Evolutionary conservation across 1,140 invertebrate species (phyloP).

Genomic region (Delia radicum): DNA sequence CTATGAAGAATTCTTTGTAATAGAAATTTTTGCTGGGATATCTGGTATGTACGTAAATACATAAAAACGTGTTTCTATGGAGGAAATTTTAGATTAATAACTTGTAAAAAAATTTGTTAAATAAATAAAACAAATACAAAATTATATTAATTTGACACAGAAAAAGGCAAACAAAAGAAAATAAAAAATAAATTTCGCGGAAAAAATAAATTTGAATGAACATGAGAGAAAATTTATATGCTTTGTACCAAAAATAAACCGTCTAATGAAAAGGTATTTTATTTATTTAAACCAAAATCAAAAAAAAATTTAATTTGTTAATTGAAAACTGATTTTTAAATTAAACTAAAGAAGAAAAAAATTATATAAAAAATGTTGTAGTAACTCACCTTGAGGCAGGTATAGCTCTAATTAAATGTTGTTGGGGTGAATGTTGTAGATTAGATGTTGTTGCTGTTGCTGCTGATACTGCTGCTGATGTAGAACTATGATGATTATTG

Average conservation of each 20-base stretch:
- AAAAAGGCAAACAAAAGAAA: slow-evolving; percentile 1
- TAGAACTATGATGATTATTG: slow-evolving; percentile 27
- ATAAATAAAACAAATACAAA: slow-evolving; percentile 2
- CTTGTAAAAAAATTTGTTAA: not conserved
- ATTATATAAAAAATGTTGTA: not conserved
- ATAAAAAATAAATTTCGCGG: not conserved
- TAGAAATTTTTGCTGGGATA: too few relatives aligned
- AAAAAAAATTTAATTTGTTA: too few relatives aligned
- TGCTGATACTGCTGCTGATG: slow-evolving; percentile 34
- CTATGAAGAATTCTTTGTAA: too few relatives aligned
- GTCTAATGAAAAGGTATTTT: not conserved
- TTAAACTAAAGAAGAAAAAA: not conserved
- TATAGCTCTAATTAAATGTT: slow-evolving; percentile 52
- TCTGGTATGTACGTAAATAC: too few relatives aligned
- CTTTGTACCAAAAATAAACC: not conserved
- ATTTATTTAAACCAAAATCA: not conserved
- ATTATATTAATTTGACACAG: not conserved
- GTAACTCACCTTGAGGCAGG: slow-evolving; percentile 49
- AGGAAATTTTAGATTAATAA: too few relatives aligned
- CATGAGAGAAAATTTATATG: slow-evolving; percentile 13
- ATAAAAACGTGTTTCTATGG: too few relatives aligned
- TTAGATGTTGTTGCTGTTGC: slow-evolving; percentile 29
- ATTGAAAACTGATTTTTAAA: not conserved
- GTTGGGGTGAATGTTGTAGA: slow-evolving; percentile 37
- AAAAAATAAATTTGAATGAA: slow-evolving; percentile 6